phyloP scores from a whole-genome alignment of 2,888 invertebrate species.

The Protophormia terraenovae region DNA sequence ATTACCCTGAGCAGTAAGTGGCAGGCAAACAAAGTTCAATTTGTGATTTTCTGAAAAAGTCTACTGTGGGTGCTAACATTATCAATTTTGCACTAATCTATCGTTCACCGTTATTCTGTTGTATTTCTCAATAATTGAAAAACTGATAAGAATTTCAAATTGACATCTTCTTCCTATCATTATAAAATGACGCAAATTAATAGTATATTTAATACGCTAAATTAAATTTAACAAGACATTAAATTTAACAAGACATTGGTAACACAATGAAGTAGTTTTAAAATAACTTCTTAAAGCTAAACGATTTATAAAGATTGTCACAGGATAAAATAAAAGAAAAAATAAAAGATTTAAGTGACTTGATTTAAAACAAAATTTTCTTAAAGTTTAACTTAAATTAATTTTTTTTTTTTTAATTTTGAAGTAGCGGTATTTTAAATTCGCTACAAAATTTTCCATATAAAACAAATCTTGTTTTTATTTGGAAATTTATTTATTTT shows the following conservation, averaged over 20 bases:
- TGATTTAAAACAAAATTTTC: no score
- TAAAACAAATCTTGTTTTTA: not conserved
- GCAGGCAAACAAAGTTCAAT: not conserved
- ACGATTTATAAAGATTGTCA: no score
- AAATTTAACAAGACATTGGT: no score
- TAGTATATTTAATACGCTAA: not conserved
- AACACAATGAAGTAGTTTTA: not conserved
- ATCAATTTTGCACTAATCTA: not conserved
- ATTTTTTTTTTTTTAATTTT: no score
- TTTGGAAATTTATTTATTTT: not conserved
- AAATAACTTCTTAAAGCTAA: no score
- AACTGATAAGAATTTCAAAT: conserved; percentile 28
- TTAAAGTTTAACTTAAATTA: no score
- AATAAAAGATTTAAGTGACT: no score
- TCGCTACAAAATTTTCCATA: not conserved
- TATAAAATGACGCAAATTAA: conserved; percentile 24
- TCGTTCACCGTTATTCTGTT: not conserved
- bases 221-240: not conserved
- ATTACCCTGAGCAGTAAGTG: not conserved
- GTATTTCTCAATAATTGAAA: not conserved
- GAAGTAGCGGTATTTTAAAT: not conserved
- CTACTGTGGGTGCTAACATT: not conserved
- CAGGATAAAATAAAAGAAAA: no score
- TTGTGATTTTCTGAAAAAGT: not conserved
- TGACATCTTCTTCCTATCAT: conserved; percentile 2